phyloP scores from a whole-genome alignment of 1,140 invertebrate genomes.

The Ips typographus region DNA sequence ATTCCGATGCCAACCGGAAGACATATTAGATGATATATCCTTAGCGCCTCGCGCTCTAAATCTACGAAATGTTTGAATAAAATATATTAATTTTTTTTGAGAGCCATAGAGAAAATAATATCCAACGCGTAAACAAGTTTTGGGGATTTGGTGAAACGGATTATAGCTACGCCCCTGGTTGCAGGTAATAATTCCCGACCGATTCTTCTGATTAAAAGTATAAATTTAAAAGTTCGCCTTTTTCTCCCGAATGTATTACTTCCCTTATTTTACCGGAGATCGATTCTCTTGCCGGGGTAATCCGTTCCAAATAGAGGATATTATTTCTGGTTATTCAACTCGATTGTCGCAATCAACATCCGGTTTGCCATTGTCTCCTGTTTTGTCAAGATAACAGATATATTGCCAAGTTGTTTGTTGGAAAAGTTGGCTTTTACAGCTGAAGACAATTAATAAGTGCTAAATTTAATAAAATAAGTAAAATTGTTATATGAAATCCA shows the following conservation, averaged over 20 bases:
- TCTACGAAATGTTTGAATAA: conserved; percentile 31
- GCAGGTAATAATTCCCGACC: conserved; percentile 14
- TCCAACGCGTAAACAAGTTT: conserved; percentile 12
- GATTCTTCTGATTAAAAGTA: conserved; percentile 23
- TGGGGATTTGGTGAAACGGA: neutral
- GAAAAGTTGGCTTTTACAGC: too few relatives aligned
- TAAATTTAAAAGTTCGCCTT: conserved; percentile 23
- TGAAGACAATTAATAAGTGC: too few relatives aligned
- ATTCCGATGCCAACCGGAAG: conserved; percentile 48
- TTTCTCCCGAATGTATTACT: conserved; percentile 15
- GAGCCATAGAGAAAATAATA: conserved; percentile 16
- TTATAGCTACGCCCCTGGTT: conserved; percentile 6
- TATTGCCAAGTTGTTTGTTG: too few relatives aligned
- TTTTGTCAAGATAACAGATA: conserved; percentile 38
- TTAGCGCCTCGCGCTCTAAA: conserved; percentile 36
- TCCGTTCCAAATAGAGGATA: conserved; percentile 41
- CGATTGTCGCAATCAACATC: conserved; percentile 52
- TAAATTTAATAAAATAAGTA: too few relatives aligned
- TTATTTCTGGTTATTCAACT: conserved; percentile 45
- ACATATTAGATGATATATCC: conserved; percentile 47
- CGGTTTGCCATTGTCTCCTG: conserved; percentile 44
- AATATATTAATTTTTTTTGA: conserved; percentile 35
- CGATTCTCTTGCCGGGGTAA: conserved; percentile 30
- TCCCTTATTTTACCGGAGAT: conserved; percentile 27
- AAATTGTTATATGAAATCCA: too few relatives aligned